Conservation (phyloP, 2,888 invertebrate species). For the Dolichopus griseipennis region DNA sequence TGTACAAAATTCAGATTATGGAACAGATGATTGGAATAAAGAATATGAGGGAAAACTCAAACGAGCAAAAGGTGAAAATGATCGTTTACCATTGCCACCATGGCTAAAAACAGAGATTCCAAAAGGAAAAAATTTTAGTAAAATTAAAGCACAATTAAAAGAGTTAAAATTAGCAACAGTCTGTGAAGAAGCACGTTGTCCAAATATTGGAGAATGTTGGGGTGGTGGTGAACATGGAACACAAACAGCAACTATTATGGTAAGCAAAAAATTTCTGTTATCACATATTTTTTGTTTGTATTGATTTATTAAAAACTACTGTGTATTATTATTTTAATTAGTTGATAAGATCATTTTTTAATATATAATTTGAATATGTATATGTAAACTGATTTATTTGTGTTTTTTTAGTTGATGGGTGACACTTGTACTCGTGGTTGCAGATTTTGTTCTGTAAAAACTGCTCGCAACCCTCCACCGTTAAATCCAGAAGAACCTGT, state of each 20-base stretch:
- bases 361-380: no score
- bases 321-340: not conserved
- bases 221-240: slow-evolving; percentile 88
- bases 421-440: slow-evolving; percentile 98
- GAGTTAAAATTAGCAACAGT: slow-evolving; percentile 86
- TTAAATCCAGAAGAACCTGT: slow-evolving; percentile 82
- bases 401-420: slow-evolving; percentile 70
- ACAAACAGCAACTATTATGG: slow-evolving; percentile 99
- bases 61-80: slow-evolving; percentile 66
- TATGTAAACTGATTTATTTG: no score
- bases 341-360: not conserved
- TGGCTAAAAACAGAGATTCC: slow-evolving; percentile 95
- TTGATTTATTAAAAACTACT: slow-evolving; percentile 14
- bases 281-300: slow-evolving; percentile 12
- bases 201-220: slow-evolving; percentile 99
- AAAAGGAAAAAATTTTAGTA: slow-evolving; percentile 72
- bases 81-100: slow-evolving; percentile 77
- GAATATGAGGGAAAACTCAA: slow-evolving; percentile 74
- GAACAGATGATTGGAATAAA: slow-evolving; percentile 48
- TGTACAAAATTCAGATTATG: slow-evolving; percentile 52
- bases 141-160: slow-evolving; percentile 75
- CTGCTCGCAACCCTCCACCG: slow-evolving; percentile 79
- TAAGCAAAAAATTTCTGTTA: slow-evolving; percentile 35
- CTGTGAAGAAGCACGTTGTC: slow-evolving; percentile 95
- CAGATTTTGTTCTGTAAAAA: slow-evolving; percentile 97